Conservation (phyloP, 2,797 vertebrate genomes). For the Kryptolebias ocellatus region DNA sequence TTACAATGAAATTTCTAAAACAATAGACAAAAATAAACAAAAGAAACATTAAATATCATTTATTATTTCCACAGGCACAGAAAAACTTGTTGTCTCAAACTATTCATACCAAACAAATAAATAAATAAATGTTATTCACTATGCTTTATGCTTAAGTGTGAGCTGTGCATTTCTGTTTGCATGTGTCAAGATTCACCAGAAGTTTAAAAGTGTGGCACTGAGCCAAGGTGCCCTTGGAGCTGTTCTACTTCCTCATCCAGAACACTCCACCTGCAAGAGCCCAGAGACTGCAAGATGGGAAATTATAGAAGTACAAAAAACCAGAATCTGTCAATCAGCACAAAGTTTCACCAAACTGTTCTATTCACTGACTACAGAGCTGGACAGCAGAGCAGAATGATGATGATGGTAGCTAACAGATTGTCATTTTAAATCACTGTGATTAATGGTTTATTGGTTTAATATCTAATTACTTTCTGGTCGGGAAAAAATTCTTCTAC, state of each 20-base stretch:
- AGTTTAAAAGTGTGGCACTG: conserved; percentile 50
- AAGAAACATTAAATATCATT: no score
- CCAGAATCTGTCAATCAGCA: conserved; percentile 73
- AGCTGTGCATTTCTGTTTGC: conserved; percentile 30
- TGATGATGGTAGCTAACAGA: conserved; percentile 2
- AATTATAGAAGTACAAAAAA: conserved; percentile 53
- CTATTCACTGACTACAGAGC: conserved; percentile 27
- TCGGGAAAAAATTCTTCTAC: not conserved
- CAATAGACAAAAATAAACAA: no score
- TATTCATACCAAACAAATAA: no score
- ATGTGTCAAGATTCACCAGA: conserved; percentile 29
- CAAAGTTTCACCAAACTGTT: conserved; percentile 39
- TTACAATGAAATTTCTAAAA: no score
- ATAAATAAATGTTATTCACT: no score
- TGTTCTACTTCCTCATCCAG: conserved; percentile 55
- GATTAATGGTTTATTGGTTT: not conserved
- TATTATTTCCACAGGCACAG: no score
- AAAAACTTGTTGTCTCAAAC: not conserved
- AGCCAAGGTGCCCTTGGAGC: conserved; percentile 62
- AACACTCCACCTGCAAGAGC: conserved; percentile 50
- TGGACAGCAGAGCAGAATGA: conserved; percentile 23
- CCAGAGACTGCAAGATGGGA: conserved; percentile 50
- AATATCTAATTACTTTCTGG: not conserved
- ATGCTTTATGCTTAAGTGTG: conserved; percentile 22
- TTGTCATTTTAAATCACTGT: not conserved